These are phyloP conservation scores for Corythaeola cristata DNA, from an alignment of 2,113 vertebrate species.

Conservation along the genomic window DNA sequence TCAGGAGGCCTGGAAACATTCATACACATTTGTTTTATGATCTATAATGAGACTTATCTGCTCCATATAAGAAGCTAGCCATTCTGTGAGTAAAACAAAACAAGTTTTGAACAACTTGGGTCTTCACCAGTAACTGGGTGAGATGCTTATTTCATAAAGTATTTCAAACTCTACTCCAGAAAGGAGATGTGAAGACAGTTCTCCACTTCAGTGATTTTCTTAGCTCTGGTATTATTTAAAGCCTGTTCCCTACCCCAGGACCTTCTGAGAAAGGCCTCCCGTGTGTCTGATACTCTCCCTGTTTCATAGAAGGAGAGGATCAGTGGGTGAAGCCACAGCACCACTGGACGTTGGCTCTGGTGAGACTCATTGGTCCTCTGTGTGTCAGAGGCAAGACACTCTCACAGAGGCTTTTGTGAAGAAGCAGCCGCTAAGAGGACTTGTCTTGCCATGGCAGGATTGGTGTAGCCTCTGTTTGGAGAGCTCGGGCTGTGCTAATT, in stretches of 20 bases:
- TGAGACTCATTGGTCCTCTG: accelerated
- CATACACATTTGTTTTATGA: neutral
- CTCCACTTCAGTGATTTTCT: neutral
- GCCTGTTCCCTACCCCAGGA: neutral
- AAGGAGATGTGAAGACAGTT: neutral
- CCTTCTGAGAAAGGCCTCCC: neutral
- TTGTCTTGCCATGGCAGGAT: neutral
- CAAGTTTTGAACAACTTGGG: neutral
- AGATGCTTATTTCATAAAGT: accelerated
- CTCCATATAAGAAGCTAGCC: neutral
- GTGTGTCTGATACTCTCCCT: neutral
- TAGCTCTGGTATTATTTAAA: neutral
- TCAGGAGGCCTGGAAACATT: neutral
- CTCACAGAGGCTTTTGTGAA: neutral
- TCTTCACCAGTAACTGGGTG: neutral
- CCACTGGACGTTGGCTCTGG: accelerated
- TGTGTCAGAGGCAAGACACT: neutral
- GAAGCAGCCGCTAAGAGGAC: neutral
- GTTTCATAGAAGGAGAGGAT: neutral
- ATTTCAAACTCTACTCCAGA: neutral
- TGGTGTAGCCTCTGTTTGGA: neutral
- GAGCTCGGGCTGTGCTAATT: neutral
- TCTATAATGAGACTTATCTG: neutral
- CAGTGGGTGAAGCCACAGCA: neutral
- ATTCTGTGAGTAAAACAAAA: neutral